Base-by-base conservation (phyloP, 2,797 vertebrate species). In the Triplophysa yarkandensis region DNA sequence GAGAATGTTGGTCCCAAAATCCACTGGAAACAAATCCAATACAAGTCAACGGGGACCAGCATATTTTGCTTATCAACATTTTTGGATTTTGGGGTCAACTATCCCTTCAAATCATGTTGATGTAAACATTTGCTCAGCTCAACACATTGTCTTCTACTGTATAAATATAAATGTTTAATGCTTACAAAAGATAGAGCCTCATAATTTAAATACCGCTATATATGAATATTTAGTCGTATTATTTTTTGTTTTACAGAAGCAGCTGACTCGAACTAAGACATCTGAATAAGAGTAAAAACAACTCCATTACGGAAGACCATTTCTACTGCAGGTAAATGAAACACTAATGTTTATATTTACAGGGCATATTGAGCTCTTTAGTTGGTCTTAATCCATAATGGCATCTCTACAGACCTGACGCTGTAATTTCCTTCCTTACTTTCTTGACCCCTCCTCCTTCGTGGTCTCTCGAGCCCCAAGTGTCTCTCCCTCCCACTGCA, bases 301-400 rank as follows among this genome's bases (percentile, higher is more conserved):
- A 65, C 60, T 70, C 41, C n/a, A 11, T 63, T 44, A 36, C 55
- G 39, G 55, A 41, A 66, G 50, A 44, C 48, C 21, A 46, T 14
- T 68, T 71, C 52, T 28, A 74, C 50, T 28, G 43, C 52, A 82
- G 77, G 81, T 80, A 77, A 71, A 80, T 72, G 28, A 61, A 48
- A 68, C 43, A 11, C 34, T 6, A 9, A 6, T 44, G 25, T 69
- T 61, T 54, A 63, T 57, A 68, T 41, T 71, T 60, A 60, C 48
- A 41, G 62, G n/a, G 13, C 60, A 50, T 67, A 68, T 52, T 63
- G 50, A 63, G 13, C 21, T 41, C 32, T 74, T 63, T 71, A 71
- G 52, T 68, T 46, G 16, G 23, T 68, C 41, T 48, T 68, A 67
- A 27, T 32, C 36, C 25, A 60, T 57, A 6, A n/a, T 67, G 50